Percentiles rank a stretch among this genome's conserved stretches.
Conservation (phyloP, 1,140 invertebrate genomes). For the Pseudomyrmex cubaensis region DNA sequence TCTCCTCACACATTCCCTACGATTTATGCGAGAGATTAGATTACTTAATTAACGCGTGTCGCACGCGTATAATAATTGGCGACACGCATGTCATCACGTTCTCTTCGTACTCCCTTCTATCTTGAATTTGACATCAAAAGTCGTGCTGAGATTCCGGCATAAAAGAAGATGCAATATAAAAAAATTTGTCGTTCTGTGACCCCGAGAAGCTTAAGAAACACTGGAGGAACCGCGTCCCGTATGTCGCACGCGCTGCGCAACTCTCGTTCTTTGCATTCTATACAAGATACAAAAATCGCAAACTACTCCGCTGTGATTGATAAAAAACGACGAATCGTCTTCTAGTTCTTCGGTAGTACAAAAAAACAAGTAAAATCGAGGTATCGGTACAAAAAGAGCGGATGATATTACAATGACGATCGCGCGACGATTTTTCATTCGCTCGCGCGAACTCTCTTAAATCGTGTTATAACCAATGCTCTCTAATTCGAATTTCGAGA, state of each 20-base stretch:
- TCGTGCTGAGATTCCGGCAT: slow-evolving; percentile 34
- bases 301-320: background rate
- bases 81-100: slow-evolving; percentile 3
- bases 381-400: slow-evolving; percentile 31
- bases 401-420: slow-evolving; percentile 2
- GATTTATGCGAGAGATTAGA: slow-evolving; percentile 24
- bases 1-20: background rate
- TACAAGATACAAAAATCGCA: slow-evolving; percentile 21
- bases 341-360: too few species aligned
- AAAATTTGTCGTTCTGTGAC: slow-evolving; percentile 1
- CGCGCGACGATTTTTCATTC: slow-evolving; percentile 12
- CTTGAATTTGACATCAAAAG: slow-evolving; percentile 20
- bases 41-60: slow-evolving; percentile 28
- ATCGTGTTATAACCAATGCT: background rate
- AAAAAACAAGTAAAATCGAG: slow-evolving; percentile 6
- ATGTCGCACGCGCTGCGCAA: background rate
- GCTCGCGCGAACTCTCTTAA: slow-evolving; percentile 2
- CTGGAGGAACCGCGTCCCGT: background rate
- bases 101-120: background rate
- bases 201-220: slow-evolving; percentile 20
- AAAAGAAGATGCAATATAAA: background rate
- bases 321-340: background rate
- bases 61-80: background rate
- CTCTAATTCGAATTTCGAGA: background rate
- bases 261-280: background rate